phyloP scores from a whole-genome alignment of 2,888 invertebrate genomes.

The Reticulitermes lucifugus region DNA sequence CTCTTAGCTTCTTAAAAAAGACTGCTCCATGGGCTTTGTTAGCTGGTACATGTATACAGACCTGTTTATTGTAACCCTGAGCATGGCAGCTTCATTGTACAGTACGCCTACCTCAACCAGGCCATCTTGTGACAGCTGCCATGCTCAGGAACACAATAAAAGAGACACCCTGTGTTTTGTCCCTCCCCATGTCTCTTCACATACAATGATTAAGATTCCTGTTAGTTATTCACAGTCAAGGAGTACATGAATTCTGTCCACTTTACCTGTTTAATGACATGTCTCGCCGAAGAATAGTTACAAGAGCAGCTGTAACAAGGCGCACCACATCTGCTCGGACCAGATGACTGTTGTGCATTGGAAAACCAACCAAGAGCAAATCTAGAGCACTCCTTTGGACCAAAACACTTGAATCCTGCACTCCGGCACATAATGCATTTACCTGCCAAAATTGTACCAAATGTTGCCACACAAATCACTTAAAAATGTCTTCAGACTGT shows the following conservation, averaged over 20 bases:
- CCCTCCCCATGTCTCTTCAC: too few relatives aligned
- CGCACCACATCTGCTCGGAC: constrained; percentile 76
- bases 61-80: too few relatives aligned
- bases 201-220: neutral
- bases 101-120: too few relatives aligned
- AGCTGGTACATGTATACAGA: too few relatives aligned
- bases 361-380: constrained; percentile 84
- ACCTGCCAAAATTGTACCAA: constrained; percentile 65
- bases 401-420: constrained; percentile 83
- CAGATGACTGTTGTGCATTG: constrained; percentile 83
- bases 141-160: too few relatives aligned
- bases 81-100: too few relatives aligned
- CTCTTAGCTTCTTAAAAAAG: too few relatives aligned
- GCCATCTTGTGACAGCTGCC: too few relatives aligned
- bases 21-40: too few relatives aligned
- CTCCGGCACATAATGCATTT: constrained; percentile 80
- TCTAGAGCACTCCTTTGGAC: constrained; percentile 90
- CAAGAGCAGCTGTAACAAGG: constrained; percentile 78
- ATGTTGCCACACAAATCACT: too few relatives aligned
- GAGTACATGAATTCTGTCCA: neutral
- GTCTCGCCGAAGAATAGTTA: constrained; percentile 83
- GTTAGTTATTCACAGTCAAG: neutral
- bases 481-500: too few relatives aligned
- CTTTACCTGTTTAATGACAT: constrained; percentile 85
- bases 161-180: too few relatives aligned